Evolutionary conservation across 2,113 vertebrate species (phyloP), one percentile per base, ranked within the genome.

Genomic region (Chunga burmeisteri): DNA sequence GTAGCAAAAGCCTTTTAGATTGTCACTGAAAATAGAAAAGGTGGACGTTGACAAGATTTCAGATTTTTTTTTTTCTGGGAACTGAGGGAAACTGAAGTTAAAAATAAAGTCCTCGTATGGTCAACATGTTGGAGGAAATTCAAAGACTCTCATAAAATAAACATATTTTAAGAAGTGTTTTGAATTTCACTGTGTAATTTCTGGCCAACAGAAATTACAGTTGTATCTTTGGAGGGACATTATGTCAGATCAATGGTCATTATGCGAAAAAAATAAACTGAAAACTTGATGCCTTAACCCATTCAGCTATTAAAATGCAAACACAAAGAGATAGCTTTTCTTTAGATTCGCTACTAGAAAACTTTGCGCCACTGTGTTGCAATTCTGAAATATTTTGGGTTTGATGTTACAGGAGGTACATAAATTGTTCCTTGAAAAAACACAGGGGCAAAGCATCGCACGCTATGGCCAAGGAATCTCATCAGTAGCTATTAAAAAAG

Each of bases 141-240:
- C 98, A 98, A 97, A 98, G 96, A 87, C 95, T 97, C 96, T 98
- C 96, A 97, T 98, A 97, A 98, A 98, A 98, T 98, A 98, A 98
- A 98, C 97, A 97, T 97, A 97, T 98, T 98, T 98, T 97, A 95
- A 98, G 98, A 98, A 98, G 94, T 96, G 97, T 98, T 98, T 98
- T 97, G 96, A 98, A 96, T 98, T 98, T 98, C 96, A 89, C 93
- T 86, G 72, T 96, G 93, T 97, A 98, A 97, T 98, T 98, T 97
- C 97, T 94, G 97, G 96, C 98, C 97, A 98, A 94, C 97, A 98
- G 97, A 98, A 98, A 98, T 98, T 97, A 91, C 94, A 93, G 97
- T 98, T 96, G 95, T 98, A 92, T 97, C 97, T 98, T 97, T 96
- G 97, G 97, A 97, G 96, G 78, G 97, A 97, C 90, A 4, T 96